These are phyloP conservation scores for Ganaspis sp. DNA, from an alignment of 1,140 invertebrate genomes.

Conservation along the genomic window DNA sequence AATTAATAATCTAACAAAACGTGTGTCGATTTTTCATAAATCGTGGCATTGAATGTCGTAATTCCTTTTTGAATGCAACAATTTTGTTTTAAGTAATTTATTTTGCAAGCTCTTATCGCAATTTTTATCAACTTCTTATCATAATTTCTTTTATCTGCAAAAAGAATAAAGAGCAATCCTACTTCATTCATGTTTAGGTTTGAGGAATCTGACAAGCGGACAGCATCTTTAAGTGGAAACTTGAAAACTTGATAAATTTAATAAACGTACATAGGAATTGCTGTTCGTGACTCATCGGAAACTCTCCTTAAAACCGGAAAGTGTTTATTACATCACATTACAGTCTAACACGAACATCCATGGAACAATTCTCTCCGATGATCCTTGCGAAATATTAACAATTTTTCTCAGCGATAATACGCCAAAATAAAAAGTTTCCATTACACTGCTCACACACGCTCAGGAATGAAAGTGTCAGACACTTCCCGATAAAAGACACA, in stretches of 20 bases:
- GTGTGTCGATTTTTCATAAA: neutral
- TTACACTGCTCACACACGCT: neutral
- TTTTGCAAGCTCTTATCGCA: neutral
- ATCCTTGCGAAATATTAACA: conserved; percentile 24
- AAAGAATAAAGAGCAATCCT: neutral
- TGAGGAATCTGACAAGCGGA: neutral
- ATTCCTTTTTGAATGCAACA: too few relatives aligned
- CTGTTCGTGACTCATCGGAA: conserved; percentile 16
- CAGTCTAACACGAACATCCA: conserved; percentile 6
- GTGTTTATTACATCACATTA: conserved; percentile 31
- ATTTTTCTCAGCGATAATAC: neutral
- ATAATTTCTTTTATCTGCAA: neutral
- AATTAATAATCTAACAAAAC: neutral
- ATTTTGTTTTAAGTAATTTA: too few relatives aligned
- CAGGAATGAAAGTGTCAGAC: neutral
- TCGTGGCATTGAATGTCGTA: too few relatives aligned
- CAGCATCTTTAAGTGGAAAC: neutral
- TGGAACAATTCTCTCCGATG: neutral
- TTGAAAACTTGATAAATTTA: conserved; percentile 22
- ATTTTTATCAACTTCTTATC: neutral
- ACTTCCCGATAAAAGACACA: conserved; percentile 11
- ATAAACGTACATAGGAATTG: conserved; percentile 13
- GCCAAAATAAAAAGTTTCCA: conserved; percentile 8
- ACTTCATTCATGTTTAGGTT: neutral
- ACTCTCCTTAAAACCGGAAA: conserved; percentile 28